phyloP scores from a whole-genome alignment of 2,888 invertebrate species.

The Euclidia mi region DNA sequence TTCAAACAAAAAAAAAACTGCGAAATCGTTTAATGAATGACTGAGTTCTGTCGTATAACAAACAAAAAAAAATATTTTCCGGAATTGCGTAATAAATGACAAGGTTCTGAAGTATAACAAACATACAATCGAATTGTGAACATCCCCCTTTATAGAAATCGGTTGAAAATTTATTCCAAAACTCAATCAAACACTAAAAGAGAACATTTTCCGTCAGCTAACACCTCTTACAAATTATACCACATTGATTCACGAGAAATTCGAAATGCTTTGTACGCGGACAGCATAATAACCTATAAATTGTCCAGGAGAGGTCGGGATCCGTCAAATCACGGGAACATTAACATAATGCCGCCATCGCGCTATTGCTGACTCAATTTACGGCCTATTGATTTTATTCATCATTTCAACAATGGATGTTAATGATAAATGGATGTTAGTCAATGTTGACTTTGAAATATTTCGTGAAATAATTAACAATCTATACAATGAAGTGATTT shows the following conservation, averaged over 20 bases:
- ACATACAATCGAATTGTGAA: too few relatives aligned
- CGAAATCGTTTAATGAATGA: too few relatives aligned
- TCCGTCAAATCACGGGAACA: conserved; percentile 54
- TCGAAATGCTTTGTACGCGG: conserved; percentile 33
- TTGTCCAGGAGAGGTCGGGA: conserved; percentile 46
- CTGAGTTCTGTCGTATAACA: too few relatives aligned
- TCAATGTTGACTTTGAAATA: too few relatives aligned
- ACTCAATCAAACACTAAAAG: background rate
- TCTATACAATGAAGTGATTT: too few relatives aligned
- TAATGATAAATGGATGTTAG: conserved; percentile 16
- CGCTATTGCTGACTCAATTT: conserved; percentile 41
- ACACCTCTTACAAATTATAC: conserved; percentile 43
- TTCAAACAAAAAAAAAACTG: too few relatives aligned
- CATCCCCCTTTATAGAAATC: too few relatives aligned
- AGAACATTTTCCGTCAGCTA: conserved; percentile 8
- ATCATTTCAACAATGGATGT: conserved; percentile 21
- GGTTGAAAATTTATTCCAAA: too few relatives aligned
- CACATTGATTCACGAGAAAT: conserved; percentile 34
- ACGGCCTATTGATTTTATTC: conserved; percentile 37
- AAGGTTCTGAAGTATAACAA: too few relatives aligned
- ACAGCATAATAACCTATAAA: conserved; percentile 53
- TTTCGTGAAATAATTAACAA: too few relatives aligned
- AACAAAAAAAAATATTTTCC: too few relatives aligned
- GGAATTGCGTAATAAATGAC: too few relatives aligned
- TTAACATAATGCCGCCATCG: conserved; percentile 54